Base-by-base conservation (phyloP, 2,797 vertebrate species). In the Hypotaenidia okinawae region DNA sequence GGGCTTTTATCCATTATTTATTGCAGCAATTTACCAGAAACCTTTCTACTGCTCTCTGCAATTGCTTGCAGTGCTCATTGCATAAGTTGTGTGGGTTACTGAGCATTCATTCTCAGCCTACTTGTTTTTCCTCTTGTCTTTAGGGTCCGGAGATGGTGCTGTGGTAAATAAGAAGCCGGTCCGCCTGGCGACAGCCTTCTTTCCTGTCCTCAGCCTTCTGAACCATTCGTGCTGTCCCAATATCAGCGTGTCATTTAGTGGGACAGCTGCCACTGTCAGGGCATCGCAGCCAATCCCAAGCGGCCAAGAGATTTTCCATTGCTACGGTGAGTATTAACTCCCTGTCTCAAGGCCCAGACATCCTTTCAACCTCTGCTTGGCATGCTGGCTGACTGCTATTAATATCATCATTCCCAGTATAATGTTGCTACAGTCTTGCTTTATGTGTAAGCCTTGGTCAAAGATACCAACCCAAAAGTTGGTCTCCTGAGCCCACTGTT, bases 141-240 rank as follows among this genome's bases (percentile, higher is more conserved):
- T 93, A 99, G 99, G 96, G 39, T 93, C 95, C 23, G 58, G 93
- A 77, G 97, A 96, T 80, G 94, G 95, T 35, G 86, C 87, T 7
- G 97, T 99, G 80, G 97, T 98, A 74, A 96, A 98, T 70, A 98
- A 96, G 85, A 95, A 95, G 75, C 98, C 99, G 90, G 90, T 98
- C 4, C 98, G 99, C 68, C 95, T 99, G 43, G 99, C 99, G 12
- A 99, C 99, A 3, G 99, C 98, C 7, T 37, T 99, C 54, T 99
- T 99, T 94, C 98, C 99, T 12, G 97, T 98, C 4, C 95, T 99
- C 52, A 99, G 99, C 96, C 98, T 99, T 49, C 97, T 99, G 90
- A 99, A 99, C 98, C 99, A 99, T 94, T 99, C 99, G 5, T 99
- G 99, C 93, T 95, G 97, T 67, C 99, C 99, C 84, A 99, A 99